Percentiles rank a stretch among this genome's conserved stretches.
phyloP scores from a whole-genome alignment of 2,888 invertebrate species.

The Lottia gigantea region DNA sequence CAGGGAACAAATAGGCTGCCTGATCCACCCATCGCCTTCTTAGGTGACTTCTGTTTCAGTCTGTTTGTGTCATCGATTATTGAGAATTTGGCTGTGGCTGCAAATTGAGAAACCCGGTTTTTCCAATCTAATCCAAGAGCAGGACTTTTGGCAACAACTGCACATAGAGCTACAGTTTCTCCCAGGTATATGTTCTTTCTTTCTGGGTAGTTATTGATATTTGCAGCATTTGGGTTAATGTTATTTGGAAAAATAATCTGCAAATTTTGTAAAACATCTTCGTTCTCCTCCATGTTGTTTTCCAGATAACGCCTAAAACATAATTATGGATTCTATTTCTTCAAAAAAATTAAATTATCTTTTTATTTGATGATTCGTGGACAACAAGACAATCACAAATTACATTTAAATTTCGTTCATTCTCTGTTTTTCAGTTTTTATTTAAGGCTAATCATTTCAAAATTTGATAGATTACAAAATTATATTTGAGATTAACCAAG shows the following conservation, averaged over 20 bases:
- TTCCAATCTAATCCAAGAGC: slow-evolving; percentile 24
- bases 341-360: no score
- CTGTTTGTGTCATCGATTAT: slow-evolving; percentile 13
- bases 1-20: slow-evolving; percentile 19
- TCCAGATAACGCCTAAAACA: not conserved
- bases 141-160: slow-evolving; percentile 25
- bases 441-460: no score
- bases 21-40: not conserved
- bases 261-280: slow-evolving; percentile 26
- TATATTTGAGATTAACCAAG: no score
- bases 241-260: slow-evolving; percentile 18
- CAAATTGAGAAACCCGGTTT: slow-evolving; percentile 21
- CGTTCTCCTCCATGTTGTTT: slow-evolving; percentile 23
- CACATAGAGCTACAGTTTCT: slow-evolving; percentile 28
- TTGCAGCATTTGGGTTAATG: not conserved
- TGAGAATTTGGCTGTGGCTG: slow-evolving; percentile 25
- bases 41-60: slow-evolving; percentile 1
- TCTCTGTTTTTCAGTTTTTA: no score
- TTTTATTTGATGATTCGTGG: no score
- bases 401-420: no score
- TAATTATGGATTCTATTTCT: not conserved
- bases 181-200: slow-evolving; percentile 30
- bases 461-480: no score
- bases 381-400: no score
- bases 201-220: slow-evolving; percentile 14